Percentiles rank a stretch among this genome's conserved stretches.
These are phyloP conservation scores for Plecturocebus donacophilus DNA, from an alignment of 2,113 vertebrate genomes.

Conservation along the genomic window DNA sequence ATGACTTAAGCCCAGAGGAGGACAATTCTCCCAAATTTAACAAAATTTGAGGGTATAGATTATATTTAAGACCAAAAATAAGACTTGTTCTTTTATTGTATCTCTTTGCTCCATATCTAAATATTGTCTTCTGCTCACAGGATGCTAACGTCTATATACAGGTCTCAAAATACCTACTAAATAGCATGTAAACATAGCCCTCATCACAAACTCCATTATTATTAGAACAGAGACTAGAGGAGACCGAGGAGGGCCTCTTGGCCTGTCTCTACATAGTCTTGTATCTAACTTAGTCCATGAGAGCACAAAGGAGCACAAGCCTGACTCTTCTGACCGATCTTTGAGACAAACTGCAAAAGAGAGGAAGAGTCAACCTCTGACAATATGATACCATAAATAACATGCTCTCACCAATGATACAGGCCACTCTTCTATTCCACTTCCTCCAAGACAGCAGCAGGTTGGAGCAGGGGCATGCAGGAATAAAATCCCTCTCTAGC, in stretches of 20 bases:
- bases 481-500: background rate
- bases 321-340: background rate
- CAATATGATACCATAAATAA: background rate
- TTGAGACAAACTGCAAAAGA: background rate
- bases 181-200: background rate
- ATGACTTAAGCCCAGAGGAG: background rate
- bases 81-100: background rate
- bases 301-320: background rate
- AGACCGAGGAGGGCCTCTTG: background rate
- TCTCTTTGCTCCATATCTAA: background rate
- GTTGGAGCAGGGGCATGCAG: background rate
- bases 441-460: background rate
- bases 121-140: background rate
- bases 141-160: background rate
- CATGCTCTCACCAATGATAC: background rate
- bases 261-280: background rate
- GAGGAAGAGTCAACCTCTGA: background rate
- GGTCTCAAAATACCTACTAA: background rate
- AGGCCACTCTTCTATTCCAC: background rate
- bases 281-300: background rate
- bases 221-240: background rate
- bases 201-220: background rate
- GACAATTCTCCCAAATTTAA: background rate
- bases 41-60: background rate
- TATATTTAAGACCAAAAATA: background rate